Evolutionary conservation across 2,797 vertebrate genomes (phyloP).

Genomic region (Enteromius afrohamiltoni): DNA sequence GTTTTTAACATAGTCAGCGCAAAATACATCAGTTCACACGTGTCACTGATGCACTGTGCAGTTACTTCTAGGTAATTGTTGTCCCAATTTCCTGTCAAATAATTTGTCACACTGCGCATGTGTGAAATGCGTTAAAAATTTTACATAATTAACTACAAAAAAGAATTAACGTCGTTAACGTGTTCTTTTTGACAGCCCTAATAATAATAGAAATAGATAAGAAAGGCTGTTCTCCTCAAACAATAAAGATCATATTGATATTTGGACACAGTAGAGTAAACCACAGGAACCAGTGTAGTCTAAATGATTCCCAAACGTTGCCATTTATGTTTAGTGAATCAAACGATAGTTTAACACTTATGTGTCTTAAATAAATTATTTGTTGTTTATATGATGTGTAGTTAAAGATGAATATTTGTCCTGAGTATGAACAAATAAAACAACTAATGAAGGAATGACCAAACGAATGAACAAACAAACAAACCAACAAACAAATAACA

Average conservation of each 20-base stretch:
- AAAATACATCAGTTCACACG: too few relatives aligned
- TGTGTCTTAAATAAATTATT: background rate
- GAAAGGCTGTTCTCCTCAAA: background rate
- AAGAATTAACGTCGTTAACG: too few relatives aligned
- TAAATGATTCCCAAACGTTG: background rate
- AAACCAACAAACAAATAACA: background rate
- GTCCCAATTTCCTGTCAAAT: too few relatives aligned
- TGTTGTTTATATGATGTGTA: background rate
- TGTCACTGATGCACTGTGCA: too few relatives aligned
- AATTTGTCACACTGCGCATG: too few relatives aligned
- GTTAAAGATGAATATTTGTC: background rate
- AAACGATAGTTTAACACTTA: background rate
- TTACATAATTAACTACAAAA: too few relatives aligned
- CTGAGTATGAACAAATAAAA: background rate
- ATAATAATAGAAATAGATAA: background rate
- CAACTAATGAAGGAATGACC: background rate
- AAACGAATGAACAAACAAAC: background rate
- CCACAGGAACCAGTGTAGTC: background rate
- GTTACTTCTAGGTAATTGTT: too few relatives aligned
- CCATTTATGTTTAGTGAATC: background rate
- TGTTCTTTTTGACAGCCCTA: too few relatives aligned
- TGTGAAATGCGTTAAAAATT: too few relatives aligned
- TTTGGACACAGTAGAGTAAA: background rate
- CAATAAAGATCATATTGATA: slow-evolving; percentile 4
- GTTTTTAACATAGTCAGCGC: too few relatives aligned